phyloP scores from a whole-genome alignment of 2,888 invertebrate species.

The Colletes collaris region DNA sequence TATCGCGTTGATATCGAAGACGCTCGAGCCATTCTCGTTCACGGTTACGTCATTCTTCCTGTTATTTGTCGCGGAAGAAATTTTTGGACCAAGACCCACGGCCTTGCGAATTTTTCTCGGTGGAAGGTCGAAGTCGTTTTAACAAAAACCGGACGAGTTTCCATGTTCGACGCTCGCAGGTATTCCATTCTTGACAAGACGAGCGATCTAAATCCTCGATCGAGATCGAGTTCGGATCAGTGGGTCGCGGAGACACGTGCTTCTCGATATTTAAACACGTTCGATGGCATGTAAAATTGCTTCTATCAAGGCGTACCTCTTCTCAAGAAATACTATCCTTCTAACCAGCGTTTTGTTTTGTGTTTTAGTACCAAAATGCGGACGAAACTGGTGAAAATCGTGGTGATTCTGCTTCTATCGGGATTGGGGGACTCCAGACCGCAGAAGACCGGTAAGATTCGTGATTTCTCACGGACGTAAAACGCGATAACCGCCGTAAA shows the following conservation, averaged over 20 bases:
- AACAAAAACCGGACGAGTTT: slow-evolving; percentile 6
- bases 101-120: not conserved
- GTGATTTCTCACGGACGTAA: not conserved
- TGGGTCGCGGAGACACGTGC: slow-evolving; percentile 54
- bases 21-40: slow-evolving; percentile 9
- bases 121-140: slow-evolving; percentile 13
- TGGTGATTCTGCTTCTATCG: slow-evolving; percentile 74
- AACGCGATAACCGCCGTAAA: not conserved
- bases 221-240: slow-evolving; percentile 46
- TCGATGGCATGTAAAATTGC: no score
- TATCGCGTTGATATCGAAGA: slow-evolving; percentile 47
- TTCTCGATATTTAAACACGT: not conserved
- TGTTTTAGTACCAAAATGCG: slow-evolving; percentile 80
- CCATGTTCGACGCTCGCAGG: slow-evolving; percentile 7
- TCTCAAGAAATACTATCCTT: no score
- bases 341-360: slow-evolving; percentile 5
- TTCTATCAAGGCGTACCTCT: no score
- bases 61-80: not conserved
- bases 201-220: slow-evolving; percentile 37
- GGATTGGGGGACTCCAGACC: slow-evolving; percentile 77
- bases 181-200: slow-evolving; percentile 27
- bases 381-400: slow-evolving; percentile 71
- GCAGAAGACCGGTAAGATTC: slow-evolving; percentile 75
- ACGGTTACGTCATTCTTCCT: slow-evolving; percentile 48
- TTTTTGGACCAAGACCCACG: not conserved